Evolutionary conservation across 2,113 vertebrate genomes (phyloP), one percentile per base, ranked within the genome.

Genomic region (Channa argus): DNA sequence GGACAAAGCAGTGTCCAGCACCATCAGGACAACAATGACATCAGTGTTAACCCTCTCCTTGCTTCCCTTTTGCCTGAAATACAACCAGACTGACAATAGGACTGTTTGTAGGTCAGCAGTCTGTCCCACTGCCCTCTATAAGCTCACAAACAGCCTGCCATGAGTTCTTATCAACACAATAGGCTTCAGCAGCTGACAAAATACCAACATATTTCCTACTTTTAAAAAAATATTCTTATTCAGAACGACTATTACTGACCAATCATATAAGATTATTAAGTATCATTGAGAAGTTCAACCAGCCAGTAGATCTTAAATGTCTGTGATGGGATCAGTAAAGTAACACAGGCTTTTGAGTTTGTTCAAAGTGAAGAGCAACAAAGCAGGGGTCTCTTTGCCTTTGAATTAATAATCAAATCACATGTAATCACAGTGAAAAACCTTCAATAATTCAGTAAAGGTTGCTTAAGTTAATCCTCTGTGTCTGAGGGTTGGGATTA

Each of bases 31-130:
- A 74, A 87, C 79, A 85, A 74, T 92, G 79, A 82, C 80, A 80
- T 89, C 87, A 89, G 60, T 74, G 74, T 90, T 87, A 90, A 82
- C 86, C 80, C 87, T 77, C 63, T 73, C 51, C 60, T 66, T 71
- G 47, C 63, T 63, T 50, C 41, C 53, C 37, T 58, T 44, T 52
- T 54, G 43, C 58, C 71, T 63, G 61, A 45, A 63, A 69, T 45
- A 63, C 44, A 50, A 34, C 52, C 68, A 15, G 14, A 52, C 36
- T 49, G 63, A 89, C 87, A 92, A 87, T 74, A 59, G 73, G 53
- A 46, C 43, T 53, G 73, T 89, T 88, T 92, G 76, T 90, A 58
- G 86, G 82, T 83, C 86, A 86, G 50, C 47, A 71, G 10, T 56
- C 34, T 84, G 81, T 73, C 85, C 89, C 56, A 79, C 72, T 90